A percentile compares a stretch with the other conserved stretches of the same genome.
phyloP scores from a whole-genome alignment of 23 tunicate genomes.

The Diplosoma virens region DNA sequence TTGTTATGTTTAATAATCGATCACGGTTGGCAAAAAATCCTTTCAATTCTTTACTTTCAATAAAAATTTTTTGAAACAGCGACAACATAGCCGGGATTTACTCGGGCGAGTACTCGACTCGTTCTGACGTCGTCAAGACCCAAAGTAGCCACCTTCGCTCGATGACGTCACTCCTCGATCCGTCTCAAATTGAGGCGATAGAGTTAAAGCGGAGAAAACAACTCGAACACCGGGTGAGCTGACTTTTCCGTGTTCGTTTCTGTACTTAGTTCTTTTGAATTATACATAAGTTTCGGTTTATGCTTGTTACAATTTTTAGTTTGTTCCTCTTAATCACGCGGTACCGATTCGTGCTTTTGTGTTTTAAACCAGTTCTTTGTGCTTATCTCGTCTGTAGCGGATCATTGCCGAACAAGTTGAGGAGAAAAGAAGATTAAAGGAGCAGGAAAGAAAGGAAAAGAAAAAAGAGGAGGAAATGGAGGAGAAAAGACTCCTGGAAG shows the following conservation, averaged over 20 bases:
- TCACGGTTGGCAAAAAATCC: too few relatives aligned
- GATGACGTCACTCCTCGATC: constrained; percentile 88
- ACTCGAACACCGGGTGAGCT: constrained; percentile 73
- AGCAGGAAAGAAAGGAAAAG: constrained; percentile 36
- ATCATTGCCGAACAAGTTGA: constrained; percentile 69
- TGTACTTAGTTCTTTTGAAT: too few relatives aligned
- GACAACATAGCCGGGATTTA: constrained; percentile 11
- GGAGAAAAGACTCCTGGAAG: constrained; percentile 60
- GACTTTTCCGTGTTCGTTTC: not conserved
- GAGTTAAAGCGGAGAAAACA: constrained; percentile 68
- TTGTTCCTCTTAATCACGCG: not conserved
- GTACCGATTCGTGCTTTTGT: not conserved
- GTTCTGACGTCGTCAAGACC: not conserved
- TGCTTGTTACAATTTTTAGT: not conserved
- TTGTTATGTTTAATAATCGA: too few relatives aligned
- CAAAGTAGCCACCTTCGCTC: constrained; percentile 62
- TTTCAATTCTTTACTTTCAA: too few relatives aligned
- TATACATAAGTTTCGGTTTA: not conserved
- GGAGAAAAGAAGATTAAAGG: constrained; percentile 60
- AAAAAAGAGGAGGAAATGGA: constrained; percentile 52
- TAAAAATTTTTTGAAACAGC: too few relatives aligned
- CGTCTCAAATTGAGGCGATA: constrained; percentile 83
- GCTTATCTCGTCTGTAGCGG: constrained; percentile 20
- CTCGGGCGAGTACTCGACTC: not conserved
- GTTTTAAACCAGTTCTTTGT: not conserved